Evolutionary conservation across 1,140 invertebrate species (phyloP), one percentile per base, ranked within the genome.

Genomic region (Lordiphosa clarofinis): DNA sequence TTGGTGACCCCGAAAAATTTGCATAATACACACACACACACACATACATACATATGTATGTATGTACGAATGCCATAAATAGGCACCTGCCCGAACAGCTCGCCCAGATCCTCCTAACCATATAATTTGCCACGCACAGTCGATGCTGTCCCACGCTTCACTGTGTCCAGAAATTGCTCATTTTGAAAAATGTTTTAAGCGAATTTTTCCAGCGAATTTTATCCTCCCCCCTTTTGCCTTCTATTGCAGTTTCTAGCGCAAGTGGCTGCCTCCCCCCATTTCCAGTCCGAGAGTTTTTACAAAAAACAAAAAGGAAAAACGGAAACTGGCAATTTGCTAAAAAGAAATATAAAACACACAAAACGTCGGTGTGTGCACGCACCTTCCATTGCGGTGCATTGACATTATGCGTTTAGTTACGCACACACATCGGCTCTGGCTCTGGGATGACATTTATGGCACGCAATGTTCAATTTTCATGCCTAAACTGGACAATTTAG

Each of bases 341-440:
- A 81, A 33, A 55, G 53, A 55, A 13, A 66, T 9, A 35, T 13
- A 48, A 55, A 40, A 58, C 38, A 42, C 39, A 47, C n/a, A n/a
- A 47, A 44, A 9, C 28, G 7, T 21, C 21, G 21, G 21, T 21
- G 21, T 21, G 21, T 21, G 21, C 46, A 57, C 42, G 55, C 60
- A 38, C 38, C 11, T 35, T 15, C 24, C 7, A n/a, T 5, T 11
- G 19, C 40, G 61, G 67, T 76, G 44, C 78, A 84, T 73, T 84
- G 78, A 73, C 69, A 84, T 84, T 84, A 78, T 84, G 65, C 73
- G 78, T 84, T 84, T 84, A 84, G 78, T 84, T 84, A 84, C 78
- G 78, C 78, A 84, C 78, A 70, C 49, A 61, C 66, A 82, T 84
- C 78, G 68, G 48, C 48, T 46, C 28, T 33, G 38, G 37, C 2